Conservation (phyloP, 2,113 vertebrate genomes). For the Hydrochoerus hydrochaeris region DNA sequence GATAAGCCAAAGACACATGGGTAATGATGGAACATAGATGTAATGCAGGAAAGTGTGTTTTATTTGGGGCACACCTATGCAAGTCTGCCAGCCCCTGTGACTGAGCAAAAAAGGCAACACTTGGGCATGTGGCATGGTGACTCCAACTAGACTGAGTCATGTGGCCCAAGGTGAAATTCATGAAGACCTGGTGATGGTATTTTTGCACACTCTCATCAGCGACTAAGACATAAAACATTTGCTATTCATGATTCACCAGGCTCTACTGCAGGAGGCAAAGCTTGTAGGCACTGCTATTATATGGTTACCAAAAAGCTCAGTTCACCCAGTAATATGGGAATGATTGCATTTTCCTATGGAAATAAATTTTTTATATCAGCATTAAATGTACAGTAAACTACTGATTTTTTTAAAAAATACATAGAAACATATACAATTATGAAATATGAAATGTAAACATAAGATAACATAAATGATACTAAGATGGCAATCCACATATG, state of each 20-base stretch:
- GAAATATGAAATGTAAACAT: background rate
- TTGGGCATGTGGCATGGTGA: background rate
- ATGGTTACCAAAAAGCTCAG: background rate
- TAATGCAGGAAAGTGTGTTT: background rate
- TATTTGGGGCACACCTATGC: background rate
- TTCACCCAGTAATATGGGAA: background rate
- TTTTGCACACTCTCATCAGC: background rate
- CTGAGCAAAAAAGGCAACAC: background rate
- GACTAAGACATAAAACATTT: background rate
- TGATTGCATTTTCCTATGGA: background rate
- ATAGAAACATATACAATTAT: background rate
- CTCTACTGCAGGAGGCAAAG: background rate
- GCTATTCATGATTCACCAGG: accelerated
- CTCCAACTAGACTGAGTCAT: background rate
- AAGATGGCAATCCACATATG: background rate
- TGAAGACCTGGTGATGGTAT: background rate
- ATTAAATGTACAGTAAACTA: background rate
- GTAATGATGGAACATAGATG: background rate
- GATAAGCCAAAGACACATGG: background rate
- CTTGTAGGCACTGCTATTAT: slow-evolving; percentile 6
- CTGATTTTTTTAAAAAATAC: background rate
- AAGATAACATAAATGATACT: background rate
- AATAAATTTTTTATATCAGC: background rate
- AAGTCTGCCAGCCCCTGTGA: no score
- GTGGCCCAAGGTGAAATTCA: background rate